Evolutionary conservation across 37 sponge, comb jelly and placozoan genomes (phyloP).

Genomic region (Hormiphora californensis): DNA sequence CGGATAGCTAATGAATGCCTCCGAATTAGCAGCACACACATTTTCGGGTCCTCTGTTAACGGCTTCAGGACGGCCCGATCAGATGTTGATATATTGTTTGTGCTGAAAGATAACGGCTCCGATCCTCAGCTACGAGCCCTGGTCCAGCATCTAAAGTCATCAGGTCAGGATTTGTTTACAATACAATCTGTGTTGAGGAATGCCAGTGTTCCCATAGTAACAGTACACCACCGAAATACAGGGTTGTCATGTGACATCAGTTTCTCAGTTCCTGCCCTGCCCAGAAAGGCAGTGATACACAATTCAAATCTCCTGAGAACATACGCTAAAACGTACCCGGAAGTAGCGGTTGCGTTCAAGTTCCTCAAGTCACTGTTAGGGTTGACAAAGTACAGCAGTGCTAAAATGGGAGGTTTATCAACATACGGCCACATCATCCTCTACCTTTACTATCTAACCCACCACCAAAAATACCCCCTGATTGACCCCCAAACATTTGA

Average conservation of each 20-base stretch:
- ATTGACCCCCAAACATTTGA: background rate
- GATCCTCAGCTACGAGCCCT: background rate
- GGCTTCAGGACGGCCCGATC: background rate
- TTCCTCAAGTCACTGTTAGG: slow-evolving; percentile 6
- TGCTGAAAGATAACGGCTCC: background rate
- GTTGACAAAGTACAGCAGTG: slow-evolving; percentile 28
- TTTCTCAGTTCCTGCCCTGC: background rate
- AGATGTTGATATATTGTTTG: slow-evolving; percentile 12
- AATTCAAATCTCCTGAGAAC: background rate
- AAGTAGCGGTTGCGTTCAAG: background rate
- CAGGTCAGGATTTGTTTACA: background rate
- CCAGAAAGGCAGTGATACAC: background rate
- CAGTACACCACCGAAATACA: background rate
- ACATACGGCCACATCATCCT: slow-evolving; percentile 14
- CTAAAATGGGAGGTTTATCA: background rate
- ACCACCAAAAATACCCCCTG: too few species aligned
- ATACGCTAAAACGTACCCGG: background rate
- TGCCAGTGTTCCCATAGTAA: background rate
- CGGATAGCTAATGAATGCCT: too few species aligned
- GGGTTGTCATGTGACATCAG: slow-evolving; percentile 1
- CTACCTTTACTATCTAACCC: slow-evolving; percentile 22
- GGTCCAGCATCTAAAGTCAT: background rate
- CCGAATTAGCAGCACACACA: background rate
- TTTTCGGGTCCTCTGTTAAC: slow-evolving; percentile 13
- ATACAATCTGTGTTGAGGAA: background rate